Base-by-base conservation (phyloP, 2,888 invertebrate genomes). In the Druceiella hillmani region DNA sequence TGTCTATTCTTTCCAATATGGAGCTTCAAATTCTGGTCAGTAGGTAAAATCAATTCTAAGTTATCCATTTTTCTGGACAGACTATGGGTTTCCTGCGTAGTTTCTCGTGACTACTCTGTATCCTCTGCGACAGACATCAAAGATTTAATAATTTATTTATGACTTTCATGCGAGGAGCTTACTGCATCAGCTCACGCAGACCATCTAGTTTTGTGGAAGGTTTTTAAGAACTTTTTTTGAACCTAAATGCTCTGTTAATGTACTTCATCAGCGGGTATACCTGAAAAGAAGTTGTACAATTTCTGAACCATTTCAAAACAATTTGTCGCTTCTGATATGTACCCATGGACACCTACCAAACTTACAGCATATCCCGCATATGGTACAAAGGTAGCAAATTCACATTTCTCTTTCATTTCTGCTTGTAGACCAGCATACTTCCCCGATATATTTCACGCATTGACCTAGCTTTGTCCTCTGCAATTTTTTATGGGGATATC, bases 361-460 rank as follows among this genome's bases (percentile, higher is more conserved):
- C 55, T 56, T 15, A 57, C 35, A 26, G 43, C 48, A 42, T 53
- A 47, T 17, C 44, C 49, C 17, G 42, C 29, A 34, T 52, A 50
- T 27, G 50, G 51, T 4, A 51, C 43, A 38, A 34, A 51, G 33
- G 39, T 17, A 20, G 52, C 51, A 11, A 45, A 38, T 16, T 37
- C 30, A 41, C 36, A 48, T 33, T 44, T 36, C 22, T 52, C 42
- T 36, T 48, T 45, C 11, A 54, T 50, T 48, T 46, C 45, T 26
- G 47, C 46, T 40, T 52, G 45, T 24, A 49, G 35, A 17, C 50
- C 50, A 24, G 44, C 32, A 34, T 55, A 53, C 9, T 33, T 38
- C 7, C 51, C 52, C 7, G 45, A 27, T 51, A 55, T 53, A 41
- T 52, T 50, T 9, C 40, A 38, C 3, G 52, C 51, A 47, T 52